A percentile compares a stretch with the other conserved stretches of the same genome.
Conservation (phyloP, 2,888 invertebrate species). For the Myathropa florea region DNA sequence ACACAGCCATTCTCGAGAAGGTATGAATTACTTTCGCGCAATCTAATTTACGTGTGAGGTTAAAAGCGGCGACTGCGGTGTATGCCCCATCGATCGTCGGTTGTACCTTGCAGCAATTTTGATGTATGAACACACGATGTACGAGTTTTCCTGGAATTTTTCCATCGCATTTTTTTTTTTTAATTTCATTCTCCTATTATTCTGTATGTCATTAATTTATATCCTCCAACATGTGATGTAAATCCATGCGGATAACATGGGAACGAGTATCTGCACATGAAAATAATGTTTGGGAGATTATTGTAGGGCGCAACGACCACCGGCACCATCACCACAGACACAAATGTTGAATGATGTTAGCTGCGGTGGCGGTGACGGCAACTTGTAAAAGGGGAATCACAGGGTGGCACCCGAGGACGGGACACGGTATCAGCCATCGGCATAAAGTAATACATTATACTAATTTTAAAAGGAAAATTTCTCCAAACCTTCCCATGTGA, state of each 20-base stretch:
- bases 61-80: slow-evolving; percentile 15
- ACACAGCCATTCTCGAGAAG: background rate
- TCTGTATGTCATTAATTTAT: slow-evolving; percentile 55
- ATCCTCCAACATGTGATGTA: slow-evolving; percentile 48
- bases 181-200: slow-evolving; percentile 39
- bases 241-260: slow-evolving; percentile 50
- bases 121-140: background rate
- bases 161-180: background rate
- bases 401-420: slow-evolving; percentile 6
- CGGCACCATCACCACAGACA: slow-evolving; percentile 4
- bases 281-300: slow-evolving; percentile 30
- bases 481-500: slow-evolving; percentile 15
- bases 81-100: background rate
- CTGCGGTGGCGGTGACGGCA: slow-evolving; percentile 14
- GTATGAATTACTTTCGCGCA: slow-evolving; percentile 19
- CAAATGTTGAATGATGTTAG: slow-evolving; percentile 50
- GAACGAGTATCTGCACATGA: slow-evolving; percentile 4
- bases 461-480: slow-evolving; percentile 62
- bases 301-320: slow-evolving; percentile 15
- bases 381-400: background rate
- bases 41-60: slow-evolving; percentile 42
- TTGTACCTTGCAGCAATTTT: slow-evolving; percentile 22
- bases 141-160: slow-evolving; percentile 8
- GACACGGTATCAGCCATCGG: slow-evolving; percentile 56
- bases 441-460: slow-evolving; percentile 68